Base-by-base conservation (phyloP, 2,888 invertebrate species). In the Flexamia atlantica region DNA sequence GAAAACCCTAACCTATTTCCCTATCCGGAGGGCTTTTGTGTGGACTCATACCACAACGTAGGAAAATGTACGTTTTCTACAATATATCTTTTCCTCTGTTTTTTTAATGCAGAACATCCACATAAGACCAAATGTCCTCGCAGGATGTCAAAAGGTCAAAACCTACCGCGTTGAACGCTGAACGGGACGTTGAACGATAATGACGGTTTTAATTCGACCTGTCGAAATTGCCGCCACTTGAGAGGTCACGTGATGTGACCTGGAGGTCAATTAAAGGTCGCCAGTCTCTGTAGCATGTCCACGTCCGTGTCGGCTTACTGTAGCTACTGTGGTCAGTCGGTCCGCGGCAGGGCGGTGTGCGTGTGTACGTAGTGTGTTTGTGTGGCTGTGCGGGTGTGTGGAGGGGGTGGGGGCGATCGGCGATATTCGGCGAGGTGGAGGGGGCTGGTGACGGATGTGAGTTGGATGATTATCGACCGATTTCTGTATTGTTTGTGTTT, bases 241-340 rank as follows among this genome's bases (percentile, higher is more conserved):
- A 64, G 64, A 30, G 64, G 64, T 64, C 64, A 64, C 64, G 28
- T 64, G 64, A 64, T 30, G 28, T 64, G 64, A 64, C 28, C 64
- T 10, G 3, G 64, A 64, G 64, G 64, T 64, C 64, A 64, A 64
- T 64, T 64, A 64, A 64, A 64, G 64, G 64, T 64, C 64, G 28
- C 64, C 14, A 57, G 28, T 28, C 28, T 30, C 28, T 64, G 64
- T 64, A 64, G 64, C 64, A 20, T 64, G 64, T 64, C 64, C 64
- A 17, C 23, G 57, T 57, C 23, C 23, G 28, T 64, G 64, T 64
- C 64, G 14, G 9, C 57, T 53, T 53, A 64, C 64, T 23, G 23
- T 2, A 23, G 53, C 53, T n/a, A n/a, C n/a, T 5, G 53, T 23
- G 10, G 53, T 53, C 23, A 53, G 53, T 53, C 53, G 53, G 53